phyloP scores from a whole-genome alignment of 2,113 vertebrate genomes.

The Oceanites oceanicus region DNA sequence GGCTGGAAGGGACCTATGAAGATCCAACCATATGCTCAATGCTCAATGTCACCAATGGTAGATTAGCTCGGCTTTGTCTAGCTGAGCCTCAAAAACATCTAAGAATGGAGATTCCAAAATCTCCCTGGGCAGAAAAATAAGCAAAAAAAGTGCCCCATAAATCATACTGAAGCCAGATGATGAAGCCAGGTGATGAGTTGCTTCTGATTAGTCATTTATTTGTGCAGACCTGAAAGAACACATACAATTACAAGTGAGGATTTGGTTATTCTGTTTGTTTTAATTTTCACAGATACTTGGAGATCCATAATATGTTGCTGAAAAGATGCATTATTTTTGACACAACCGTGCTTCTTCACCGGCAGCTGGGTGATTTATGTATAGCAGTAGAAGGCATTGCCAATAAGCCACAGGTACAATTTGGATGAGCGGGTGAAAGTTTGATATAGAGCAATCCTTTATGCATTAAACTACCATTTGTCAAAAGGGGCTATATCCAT shows the following conservation, averaged over 20 bases:
- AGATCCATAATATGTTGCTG: background rate
- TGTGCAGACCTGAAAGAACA: background rate
- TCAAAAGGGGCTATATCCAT: background rate
- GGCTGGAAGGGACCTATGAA: background rate
- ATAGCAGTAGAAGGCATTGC: background rate
- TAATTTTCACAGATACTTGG: background rate
- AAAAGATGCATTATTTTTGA: background rate
- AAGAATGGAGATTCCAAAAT: background rate
- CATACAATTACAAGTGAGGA: fast-evolving
- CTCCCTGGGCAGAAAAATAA: background rate
- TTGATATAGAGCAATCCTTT: background rate
- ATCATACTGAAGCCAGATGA: conserved; percentile 24
- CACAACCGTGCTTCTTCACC: background rate
- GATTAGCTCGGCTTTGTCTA: background rate
- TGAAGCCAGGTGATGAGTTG: conserved; percentile 1
- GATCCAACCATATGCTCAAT: background rate
- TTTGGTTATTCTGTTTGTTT: background rate
- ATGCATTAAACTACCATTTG: background rate
- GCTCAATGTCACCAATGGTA: background rate
- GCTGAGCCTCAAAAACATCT: background rate
- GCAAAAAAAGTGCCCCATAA: background rate
- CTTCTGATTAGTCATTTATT: background rate
- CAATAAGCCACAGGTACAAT: background rate
- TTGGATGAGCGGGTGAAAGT: background rate
- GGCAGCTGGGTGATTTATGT: background rate